Evolutionary conservation across 2,888 invertebrate genomes (phyloP).

Genomic region (Tenthredo mesomela): DNA sequence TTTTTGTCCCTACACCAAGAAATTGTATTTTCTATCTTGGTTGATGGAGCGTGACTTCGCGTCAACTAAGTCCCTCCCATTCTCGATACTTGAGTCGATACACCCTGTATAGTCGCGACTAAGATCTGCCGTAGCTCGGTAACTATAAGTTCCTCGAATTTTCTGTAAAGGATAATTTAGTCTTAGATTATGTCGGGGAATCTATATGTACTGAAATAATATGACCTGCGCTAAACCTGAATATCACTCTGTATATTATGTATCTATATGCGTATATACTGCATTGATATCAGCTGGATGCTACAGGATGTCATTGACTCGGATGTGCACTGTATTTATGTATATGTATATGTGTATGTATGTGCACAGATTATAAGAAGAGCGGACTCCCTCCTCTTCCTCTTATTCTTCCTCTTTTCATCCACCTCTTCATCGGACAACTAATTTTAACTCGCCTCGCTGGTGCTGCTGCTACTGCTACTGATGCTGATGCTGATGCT

Average conservation of each 20-base stretch:
- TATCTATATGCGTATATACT: neutral
- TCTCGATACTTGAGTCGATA: too few species aligned
- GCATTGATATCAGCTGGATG: neutral
- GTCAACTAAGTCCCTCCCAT: too few species aligned
- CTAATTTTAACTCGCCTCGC: constrained; percentile 31
- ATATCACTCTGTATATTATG: neutral
- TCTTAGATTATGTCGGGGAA: too few species aligned
- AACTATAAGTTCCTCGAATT: too few species aligned
- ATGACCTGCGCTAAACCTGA: too few species aligned
- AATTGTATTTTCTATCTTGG: too few species aligned
- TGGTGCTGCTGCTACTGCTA: neutral
- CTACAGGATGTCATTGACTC: constrained; percentile 31
- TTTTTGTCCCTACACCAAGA: too few species aligned
- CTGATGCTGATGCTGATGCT: neutral
- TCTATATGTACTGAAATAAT: too few species aligned
- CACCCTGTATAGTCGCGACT: too few species aligned
- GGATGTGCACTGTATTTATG: neutral
- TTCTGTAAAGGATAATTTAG: too few species aligned
- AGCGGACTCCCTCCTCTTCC: constrained; percentile 9
- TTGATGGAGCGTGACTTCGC: too few species aligned
- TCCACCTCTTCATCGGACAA: neutral
- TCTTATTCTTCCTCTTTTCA: neutral
- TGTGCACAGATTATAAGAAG: constrained; percentile 32
- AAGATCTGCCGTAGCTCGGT: too few species aligned
- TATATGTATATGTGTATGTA: neutral